Percentiles rank a stretch among this genome's conserved stretches.
These are phyloP conservation scores for Ceratoteleas bidentatus DNA, from an alignment of 1,140 invertebrate species.

Conservation along the genomic window DNA sequence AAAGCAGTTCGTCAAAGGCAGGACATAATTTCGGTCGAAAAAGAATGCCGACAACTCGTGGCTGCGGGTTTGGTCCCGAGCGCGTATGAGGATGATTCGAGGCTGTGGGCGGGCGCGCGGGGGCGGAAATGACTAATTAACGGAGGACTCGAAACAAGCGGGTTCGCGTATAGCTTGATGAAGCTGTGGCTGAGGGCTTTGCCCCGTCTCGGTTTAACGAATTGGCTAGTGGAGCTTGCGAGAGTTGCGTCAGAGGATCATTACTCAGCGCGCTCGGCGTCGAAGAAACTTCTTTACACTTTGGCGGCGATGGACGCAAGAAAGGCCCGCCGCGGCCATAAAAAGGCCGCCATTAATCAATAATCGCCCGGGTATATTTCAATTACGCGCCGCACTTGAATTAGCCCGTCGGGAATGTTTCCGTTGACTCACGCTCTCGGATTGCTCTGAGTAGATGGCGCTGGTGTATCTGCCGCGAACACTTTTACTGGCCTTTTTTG, in stretches of 20 bases:
- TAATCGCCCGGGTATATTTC: conserved; percentile 35
- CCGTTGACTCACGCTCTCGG: background rate
- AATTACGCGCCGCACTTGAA: conserved; percentile 35
- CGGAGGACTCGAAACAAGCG: conserved; percentile 66
- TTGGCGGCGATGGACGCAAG: conserved; percentile 49
- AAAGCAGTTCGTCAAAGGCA: conserved; percentile 17
- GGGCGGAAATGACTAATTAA: conserved; percentile 68
- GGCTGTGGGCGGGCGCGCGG: conserved; percentile 29
- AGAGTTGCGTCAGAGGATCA: conserved; percentile 49
- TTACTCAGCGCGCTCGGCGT: conserved; percentile 49
- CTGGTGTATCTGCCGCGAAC: no score
- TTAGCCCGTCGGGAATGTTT: conserved; percentile 4
- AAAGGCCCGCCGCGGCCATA: conserved; percentile 36
- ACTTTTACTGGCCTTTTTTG: no score
- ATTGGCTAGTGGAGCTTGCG: conserved; percentile 62
- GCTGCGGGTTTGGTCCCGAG: conserved; percentile 11
- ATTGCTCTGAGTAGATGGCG: no score
- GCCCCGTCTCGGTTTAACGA: conserved; percentile 66
- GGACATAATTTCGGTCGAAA: conserved; percentile 31
- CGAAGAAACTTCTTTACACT: conserved; percentile 55
- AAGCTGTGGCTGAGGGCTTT: conserved; percentile 65
- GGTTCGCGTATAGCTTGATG: conserved; percentile 63
- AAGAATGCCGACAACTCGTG: conserved; percentile 50
- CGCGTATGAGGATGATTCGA: conserved; percentile 47
- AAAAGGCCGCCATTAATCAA: conserved; percentile 53